Conservation (phyloP, 2,113 vertebrate species). For the Chionis minor region DNA sequence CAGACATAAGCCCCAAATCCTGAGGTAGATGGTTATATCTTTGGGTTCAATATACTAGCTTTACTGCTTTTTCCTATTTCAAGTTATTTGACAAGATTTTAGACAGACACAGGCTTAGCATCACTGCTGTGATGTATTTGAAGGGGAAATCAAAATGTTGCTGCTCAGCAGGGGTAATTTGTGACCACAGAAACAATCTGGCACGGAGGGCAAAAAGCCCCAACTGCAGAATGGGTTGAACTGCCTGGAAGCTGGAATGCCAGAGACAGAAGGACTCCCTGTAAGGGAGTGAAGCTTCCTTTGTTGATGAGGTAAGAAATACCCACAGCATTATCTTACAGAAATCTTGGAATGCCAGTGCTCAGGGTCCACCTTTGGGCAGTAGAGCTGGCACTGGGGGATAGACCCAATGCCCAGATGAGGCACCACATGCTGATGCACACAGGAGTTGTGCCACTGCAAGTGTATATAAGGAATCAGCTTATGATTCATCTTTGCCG, state of each 20-base stretch:
- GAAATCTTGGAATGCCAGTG: neutral
- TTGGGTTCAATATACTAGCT: neutral
- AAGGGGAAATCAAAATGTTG: neutral
- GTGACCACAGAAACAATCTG: neutral
- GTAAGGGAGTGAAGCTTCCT: neutral
- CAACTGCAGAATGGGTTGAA: neutral
- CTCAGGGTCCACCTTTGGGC: neutral
- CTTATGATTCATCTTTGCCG: neutral
- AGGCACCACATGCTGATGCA: neutral
- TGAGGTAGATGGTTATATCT: neutral
- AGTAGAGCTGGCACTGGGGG: neutral
- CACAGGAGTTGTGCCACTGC: neutral
- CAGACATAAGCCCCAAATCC: neutral
- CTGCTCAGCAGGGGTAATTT: neutral
- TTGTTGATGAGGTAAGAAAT: neutral
- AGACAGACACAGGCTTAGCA: neutral
- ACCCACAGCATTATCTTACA: neutral
- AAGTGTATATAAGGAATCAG: neutral
- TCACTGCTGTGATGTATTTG: neutral
- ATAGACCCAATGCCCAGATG: rapidly evolving
- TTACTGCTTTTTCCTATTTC: neutral
- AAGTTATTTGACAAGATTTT: neutral
- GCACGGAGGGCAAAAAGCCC: neutral
- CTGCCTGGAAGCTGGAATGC: neutral
- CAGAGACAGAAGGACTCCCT: neutral